phyloP scores from a whole-genome alignment of 37 sponge, comb jelly and placozoan genomes.

The Haliclona indistincta region DNA sequence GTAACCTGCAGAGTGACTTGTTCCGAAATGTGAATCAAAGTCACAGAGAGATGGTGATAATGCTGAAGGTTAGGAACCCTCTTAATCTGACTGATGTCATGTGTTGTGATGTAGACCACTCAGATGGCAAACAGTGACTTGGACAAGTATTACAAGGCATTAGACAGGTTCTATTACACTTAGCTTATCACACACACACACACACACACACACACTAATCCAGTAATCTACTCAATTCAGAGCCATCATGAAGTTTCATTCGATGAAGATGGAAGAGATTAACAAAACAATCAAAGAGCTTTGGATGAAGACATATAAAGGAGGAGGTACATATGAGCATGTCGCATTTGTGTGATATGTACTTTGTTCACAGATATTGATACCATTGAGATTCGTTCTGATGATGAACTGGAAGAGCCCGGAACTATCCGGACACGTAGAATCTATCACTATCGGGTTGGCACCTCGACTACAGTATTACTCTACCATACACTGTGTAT shows the following conservation, averaged over 20 bases:
- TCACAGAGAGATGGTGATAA: slow-evolving; percentile 61
- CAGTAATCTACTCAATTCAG: too few species aligned
- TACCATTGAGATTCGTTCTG: slow-evolving; percentile 80
- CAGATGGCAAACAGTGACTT: slow-evolving; percentile 66
- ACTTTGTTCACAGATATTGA: slow-evolving; percentile 69
- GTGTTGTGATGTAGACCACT: slow-evolving; percentile 81
- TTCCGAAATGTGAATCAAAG: slow-evolving; percentile 63
- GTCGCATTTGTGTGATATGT: background rate
- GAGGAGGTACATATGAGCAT: too few species aligned
- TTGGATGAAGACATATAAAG: slow-evolving; percentile 95
- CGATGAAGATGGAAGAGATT: slow-evolving; percentile 93
- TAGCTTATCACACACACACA: too few species aligned
- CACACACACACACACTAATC: too few species aligned
- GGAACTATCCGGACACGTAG: slow-evolving; percentile 29
- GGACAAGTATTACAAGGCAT: slow-evolving; percentile 82
- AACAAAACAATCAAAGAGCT: slow-evolving; percentile 92
- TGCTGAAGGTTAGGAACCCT: slow-evolving; percentile 49
- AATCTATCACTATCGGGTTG: slow-evolving; percentile 73
- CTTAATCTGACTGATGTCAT: slow-evolving; percentile 2
- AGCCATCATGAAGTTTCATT: slow-evolving; percentile 93
- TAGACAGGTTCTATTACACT: too few species aligned
- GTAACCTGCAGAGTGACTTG: slow-evolving; percentile 76
- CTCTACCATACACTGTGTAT: background rate
- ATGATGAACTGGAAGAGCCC: slow-evolving; percentile 44
- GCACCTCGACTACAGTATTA: background rate